These are phyloP conservation scores for Zosterops pallidus DNA, from an alignment of 2,113 vertebrate species.

Conservation along the genomic window DNA sequence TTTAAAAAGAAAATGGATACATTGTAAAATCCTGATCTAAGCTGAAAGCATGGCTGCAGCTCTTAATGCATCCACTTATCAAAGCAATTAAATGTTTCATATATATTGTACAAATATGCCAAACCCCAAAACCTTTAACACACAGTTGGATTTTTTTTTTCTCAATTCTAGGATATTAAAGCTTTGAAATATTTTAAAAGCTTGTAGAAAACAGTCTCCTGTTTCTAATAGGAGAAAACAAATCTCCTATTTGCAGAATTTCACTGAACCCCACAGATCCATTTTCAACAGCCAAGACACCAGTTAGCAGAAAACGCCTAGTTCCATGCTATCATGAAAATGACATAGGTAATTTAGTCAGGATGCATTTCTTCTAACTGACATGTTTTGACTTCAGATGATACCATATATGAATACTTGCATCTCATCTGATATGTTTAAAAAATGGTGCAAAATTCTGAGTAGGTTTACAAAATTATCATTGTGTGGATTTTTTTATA, in stretches of 20 bases:
- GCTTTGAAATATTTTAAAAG: neutral
- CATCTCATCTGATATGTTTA: neutral
- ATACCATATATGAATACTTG: neutral
- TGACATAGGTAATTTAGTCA: neutral
- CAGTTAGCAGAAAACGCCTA: neutral
- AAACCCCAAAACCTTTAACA: neutral
- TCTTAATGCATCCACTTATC: neutral
- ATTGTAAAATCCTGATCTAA: neutral
- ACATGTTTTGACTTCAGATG: neutral
- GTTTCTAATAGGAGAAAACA: no score
- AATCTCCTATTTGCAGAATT: neutral
- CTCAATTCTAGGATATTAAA: neutral
- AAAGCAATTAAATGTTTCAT: neutral
- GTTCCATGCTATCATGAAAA: neutral
- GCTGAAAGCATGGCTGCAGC: neutral
- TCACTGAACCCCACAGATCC: neutral
- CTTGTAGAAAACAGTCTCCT: neutral
- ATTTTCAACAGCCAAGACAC: neutral
- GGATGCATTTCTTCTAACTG: neutral
- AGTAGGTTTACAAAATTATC: neutral
- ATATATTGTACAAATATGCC: neutral
- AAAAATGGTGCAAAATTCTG: neutral
- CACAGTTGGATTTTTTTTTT: neutral
- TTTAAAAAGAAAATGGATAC: neutral
- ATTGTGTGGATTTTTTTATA: slow-evolving; percentile 1